A percentile compares a stretch with the other conserved stretches of the same genome.
Conservation (phyloP, 2,113 vertebrate species). For the Vanacampus margaritifer region DNA sequence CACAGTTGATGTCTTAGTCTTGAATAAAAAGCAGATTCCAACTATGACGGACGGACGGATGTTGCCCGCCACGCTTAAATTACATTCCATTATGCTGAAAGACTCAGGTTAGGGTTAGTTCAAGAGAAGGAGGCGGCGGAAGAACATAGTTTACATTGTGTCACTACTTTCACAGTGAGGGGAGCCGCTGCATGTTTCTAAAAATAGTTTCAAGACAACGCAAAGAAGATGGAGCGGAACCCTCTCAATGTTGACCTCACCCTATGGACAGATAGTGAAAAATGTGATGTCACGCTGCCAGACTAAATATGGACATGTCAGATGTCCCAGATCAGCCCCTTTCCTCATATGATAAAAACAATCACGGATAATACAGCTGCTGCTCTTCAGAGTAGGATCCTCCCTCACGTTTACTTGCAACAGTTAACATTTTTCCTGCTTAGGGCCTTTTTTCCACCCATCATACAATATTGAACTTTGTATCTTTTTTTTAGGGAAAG, state of each 20-base stretch:
- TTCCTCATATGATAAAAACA: slow-evolving; percentile 43
- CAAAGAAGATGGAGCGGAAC: neutral
- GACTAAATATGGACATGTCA: slow-evolving; percentile 42
- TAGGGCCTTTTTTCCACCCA: no score
- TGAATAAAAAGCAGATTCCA: slow-evolving; percentile 32
- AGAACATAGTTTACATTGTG: slow-evolving; percentile 30
- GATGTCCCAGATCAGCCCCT: slow-evolving; percentile 22
- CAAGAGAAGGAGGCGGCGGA: slow-evolving; percentile 13
- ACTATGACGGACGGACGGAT: slow-evolving; percentile 23
- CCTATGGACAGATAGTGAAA: slow-evolving; percentile 15
- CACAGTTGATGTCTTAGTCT: slow-evolving; percentile 41
- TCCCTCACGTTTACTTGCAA: neutral
- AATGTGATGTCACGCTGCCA: slow-evolving; percentile 36
- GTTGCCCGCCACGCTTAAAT: slow-evolving; percentile 33
- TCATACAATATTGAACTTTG: no score
- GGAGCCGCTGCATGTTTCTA: slow-evolving; percentile 46
- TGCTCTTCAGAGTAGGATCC: neutral
- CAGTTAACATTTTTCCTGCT: neutral
- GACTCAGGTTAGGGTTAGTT: slow-evolving; percentile 5
- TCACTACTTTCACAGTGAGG: slow-evolving; percentile 30
- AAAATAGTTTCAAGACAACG: slow-evolving; percentile 33
- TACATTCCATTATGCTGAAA: slow-evolving; percentile 41
- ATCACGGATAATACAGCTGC: slow-evolving; percentile 7
- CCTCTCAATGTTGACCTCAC: slow-evolving; percentile 37
- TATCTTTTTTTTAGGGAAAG: no score